Base-by-base conservation (phyloP, 2,888 invertebrate genomes). In the Syrphus vitripennis region DNA sequence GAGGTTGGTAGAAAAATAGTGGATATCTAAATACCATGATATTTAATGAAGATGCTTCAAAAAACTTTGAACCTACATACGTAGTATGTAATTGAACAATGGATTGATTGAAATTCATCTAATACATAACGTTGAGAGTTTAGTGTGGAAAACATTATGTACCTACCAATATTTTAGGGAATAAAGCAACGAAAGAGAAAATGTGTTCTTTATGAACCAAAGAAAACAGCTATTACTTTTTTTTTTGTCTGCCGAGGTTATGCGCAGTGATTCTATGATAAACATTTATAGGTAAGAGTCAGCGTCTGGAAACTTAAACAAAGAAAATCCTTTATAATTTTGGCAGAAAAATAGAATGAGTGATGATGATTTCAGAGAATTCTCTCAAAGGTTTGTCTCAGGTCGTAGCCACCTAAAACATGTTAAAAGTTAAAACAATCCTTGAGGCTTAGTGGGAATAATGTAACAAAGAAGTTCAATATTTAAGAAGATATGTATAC, bases 211-310 rank as follows among this genome's bases (percentile, higher is more conserved):
- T 37, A 34, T 21, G 59, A 12, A 34, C 34, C 19, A 19, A 57
- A 34, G 14, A 1, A 2, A 37, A 21, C 1, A 14, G 3, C 9
- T 37, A 37, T 21, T 19, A 21, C 14, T 34, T 34, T 37, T 24
- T 40, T 37, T 24, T 40, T 29, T 53, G 1, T 7, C 14, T 5
- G 21, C 2, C n/a, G 24, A 21, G 42, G 63, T 63, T 48, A 40
- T 65, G 65, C 65, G 65, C 65, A 65, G 65, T 65, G 4, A 42
- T 63, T 63, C 16, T 45, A 29, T 21, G 2, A 19, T 57, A 57
- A 6, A 5, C 9, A 21, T 10, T 10, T 14, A 12, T 29, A 48
- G 1, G 4, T 37, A 42, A 55, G 0, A 42, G n/a, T 26, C 14
- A 6, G 12, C 6, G 61, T 31, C 45, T 48, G 29, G 7, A 19